Base-by-base conservation (phyloP, 1,140 invertebrate species). In the Dryas iulia region DNA sequence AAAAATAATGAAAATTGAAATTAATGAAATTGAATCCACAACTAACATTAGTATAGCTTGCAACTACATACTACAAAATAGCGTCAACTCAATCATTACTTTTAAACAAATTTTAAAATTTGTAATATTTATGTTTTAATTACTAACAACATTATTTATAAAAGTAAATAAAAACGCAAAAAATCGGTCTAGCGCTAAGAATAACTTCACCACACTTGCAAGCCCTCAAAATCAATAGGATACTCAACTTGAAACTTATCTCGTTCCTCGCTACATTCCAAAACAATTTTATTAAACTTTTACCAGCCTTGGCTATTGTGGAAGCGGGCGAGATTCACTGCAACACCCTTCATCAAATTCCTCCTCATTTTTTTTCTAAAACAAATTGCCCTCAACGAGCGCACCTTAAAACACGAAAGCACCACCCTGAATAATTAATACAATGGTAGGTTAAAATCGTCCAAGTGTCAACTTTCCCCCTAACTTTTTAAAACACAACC, bases 371-470 rank as follows among this genome's bases (percentile, higher is more conserved):
- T 82, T 81, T 85, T 85, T 72, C 68, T 65, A 83, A 87, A 89
- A 89, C 85, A 87, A 91, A 91, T 91, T 89, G 86, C 86, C 79
- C 84, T 82, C 82, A 75, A 60, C 79, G 71, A 82, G 69, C 83
- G 77, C 86, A 89, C 87, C 86, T 91, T 86, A 79, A 83, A 89
- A 85, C 79, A 86, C 77, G 84, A 85, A 84, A 79, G 84, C 86
- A 78, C 79, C 84, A 76, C 83, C 81, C 82, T 91, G 89, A 90
- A 91, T 91, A 91, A 91, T 91, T 91, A 90, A 91, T 89, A 91
- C 86, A 89, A 90, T 87, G 83, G 82, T 81, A 90, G 83, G 84
- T 88, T 88, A 91, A 90, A 90, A 86, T 91, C 87, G 79, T 88
- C 83, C 70, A 87, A 91, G 87, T 89, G 87, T 90, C 89, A 91